Conservation (phyloP, 1,140 invertebrate genomes). For the Ips typographus region DNA sequence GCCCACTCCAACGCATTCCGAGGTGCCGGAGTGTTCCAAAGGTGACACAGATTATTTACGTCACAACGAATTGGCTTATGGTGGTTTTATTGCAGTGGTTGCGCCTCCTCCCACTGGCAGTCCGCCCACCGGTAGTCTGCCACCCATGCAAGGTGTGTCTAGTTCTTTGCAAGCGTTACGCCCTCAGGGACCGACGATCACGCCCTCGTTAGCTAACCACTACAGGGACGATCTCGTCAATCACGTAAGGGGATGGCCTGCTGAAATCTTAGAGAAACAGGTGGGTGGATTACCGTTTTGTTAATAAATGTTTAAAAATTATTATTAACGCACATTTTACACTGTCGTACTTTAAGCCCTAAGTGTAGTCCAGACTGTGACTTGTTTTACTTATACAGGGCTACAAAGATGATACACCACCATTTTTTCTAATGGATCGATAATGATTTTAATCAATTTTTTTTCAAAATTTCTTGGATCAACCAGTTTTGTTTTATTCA, state of each 20-base stretch:
- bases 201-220: conserved; percentile 88
- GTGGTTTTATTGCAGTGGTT: conserved; percentile 7
- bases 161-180: conserved; percentile 52
- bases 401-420: too few relatives aligned
- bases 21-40: conserved; percentile 63
- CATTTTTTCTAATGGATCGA: too few relatives aligned
- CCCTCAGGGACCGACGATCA: conserved; percentile 60
- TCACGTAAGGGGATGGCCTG: conserved; percentile 90
- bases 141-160: conserved; percentile 22
- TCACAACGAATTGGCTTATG: background rate
- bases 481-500: too few relatives aligned
- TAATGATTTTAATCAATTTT: too few relatives aligned
- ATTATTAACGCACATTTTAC: too few relatives aligned
- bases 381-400: too few relatives aligned
- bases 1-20: conserved; percentile 70
- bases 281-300: conserved; percentile 54
- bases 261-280: conserved; percentile 90
- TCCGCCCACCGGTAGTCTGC: conserved; percentile 32
- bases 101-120: conserved; percentile 24
- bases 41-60: conserved; percentile 37
- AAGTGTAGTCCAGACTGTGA: too few relatives aligned
- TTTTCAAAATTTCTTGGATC: too few relatives aligned
- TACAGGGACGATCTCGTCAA: conserved; percentile 86
- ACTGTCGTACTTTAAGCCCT: too few relatives aligned
- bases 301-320: too few relatives aligned